phyloP scores from a whole-genome alignment of 2,113 vertebrate species.

The Cavia aperea region DNA sequence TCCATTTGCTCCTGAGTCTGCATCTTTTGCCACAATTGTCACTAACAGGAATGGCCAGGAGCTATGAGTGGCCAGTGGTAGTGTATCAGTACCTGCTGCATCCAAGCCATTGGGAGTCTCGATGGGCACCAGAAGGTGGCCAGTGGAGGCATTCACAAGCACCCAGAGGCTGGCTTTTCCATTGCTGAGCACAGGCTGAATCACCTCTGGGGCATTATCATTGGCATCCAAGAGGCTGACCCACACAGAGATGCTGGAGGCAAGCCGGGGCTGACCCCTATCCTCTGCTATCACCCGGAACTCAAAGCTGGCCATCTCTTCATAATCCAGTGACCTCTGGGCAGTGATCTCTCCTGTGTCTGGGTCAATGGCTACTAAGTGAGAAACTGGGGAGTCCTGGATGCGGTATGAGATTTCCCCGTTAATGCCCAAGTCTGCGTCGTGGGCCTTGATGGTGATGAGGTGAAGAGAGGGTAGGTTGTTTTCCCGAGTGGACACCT shows the following conservation, averaged over 20 bases:
- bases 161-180: constrained; percentile 79
- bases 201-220: constrained; percentile 85
- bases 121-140: constrained; percentile 70
- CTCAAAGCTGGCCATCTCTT: constrained; percentile 79
- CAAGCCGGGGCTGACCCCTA: constrained; percentile 82
- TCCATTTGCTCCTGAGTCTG: constrained; percentile 84
- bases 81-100: not conserved
- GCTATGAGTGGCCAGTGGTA: not conserved
- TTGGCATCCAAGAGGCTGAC: constrained; percentile 85
- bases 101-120: constrained; percentile 53
- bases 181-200: constrained; percentile 76
- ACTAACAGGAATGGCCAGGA: constrained; percentile 65
- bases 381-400: constrained; percentile 67
- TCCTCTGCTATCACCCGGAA: constrained; percentile 86
- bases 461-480: constrained; percentile 74
- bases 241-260: constrained; percentile 79
- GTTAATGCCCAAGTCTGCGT: constrained; percentile 83
- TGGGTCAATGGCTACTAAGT: constrained; percentile 80
- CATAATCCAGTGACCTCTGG: constrained; percentile 83
- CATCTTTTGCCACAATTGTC: constrained; percentile 82
- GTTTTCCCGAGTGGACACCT: constrained; percentile 82
- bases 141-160: constrained; percentile 82
- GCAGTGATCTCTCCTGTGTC: constrained; percentile 81
- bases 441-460: constrained; percentile 81
- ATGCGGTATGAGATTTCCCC: constrained; percentile 86